Evolutionary conservation across 2,113 vertebrate genomes (phyloP).

Genomic region (Madoqua kirkii): DNA sequence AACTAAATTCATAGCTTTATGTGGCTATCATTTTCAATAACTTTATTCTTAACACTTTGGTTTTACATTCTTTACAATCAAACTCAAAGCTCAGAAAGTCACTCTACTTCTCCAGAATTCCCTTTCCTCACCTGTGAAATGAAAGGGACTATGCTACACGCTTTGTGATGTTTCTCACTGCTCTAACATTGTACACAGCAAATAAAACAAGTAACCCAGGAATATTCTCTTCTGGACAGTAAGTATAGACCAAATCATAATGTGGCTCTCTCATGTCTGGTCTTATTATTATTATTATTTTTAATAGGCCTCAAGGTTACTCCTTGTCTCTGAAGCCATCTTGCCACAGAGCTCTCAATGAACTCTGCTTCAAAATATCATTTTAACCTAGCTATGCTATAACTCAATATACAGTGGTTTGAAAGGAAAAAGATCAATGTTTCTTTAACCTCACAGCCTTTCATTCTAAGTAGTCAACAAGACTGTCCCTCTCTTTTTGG

Average conservation of each 20-base stretch:
- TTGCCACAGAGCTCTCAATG: not conserved
- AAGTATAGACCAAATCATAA: not conserved
- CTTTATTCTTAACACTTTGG: not conserved
- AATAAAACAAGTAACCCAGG: not conserved
- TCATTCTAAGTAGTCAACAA: not conserved
- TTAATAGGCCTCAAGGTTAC: not conserved
- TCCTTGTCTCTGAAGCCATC: not conserved
- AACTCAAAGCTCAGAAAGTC: slow-evolving; percentile 22
- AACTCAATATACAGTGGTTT: not conserved
- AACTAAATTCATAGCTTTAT: not conserved
- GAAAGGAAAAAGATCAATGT: slow-evolving; percentile 2
- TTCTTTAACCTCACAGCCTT: not conserved
- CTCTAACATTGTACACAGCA: not conserved
- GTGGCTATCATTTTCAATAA: not conserved
- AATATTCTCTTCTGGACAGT: not conserved
- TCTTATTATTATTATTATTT: not conserved
- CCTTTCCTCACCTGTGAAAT: not conserved
- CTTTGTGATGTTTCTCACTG: not conserved
- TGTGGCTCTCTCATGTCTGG: not conserved
- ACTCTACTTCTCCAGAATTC: not conserved
- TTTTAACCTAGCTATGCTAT: not conserved
- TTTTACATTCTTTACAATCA: not conserved
- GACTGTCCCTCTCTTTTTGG: not conserved
- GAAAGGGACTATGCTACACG: not conserved
- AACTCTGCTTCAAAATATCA: slow-evolving; percentile 8